Evolutionary conservation across 2,113 vertebrate species (phyloP).

Genomic region (Psephotus haematonotus): DNA sequence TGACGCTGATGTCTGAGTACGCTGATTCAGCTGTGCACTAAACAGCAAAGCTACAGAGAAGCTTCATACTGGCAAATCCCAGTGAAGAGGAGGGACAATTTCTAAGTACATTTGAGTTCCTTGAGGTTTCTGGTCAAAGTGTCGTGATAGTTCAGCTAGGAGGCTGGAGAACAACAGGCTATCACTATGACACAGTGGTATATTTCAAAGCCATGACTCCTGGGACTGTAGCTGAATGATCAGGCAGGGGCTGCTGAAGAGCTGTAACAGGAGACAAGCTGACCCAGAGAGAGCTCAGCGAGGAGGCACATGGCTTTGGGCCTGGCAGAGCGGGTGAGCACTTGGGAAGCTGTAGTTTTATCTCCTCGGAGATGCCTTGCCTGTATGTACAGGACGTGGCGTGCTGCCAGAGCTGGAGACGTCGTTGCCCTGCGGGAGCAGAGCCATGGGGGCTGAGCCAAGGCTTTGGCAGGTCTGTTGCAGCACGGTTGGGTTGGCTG

Average conservation of each 20-base stretch:
- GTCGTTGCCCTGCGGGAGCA: not conserved
- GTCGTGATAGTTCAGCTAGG: not conserved
- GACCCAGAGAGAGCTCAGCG: not conserved
- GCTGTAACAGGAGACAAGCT: not conserved
- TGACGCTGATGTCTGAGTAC: not conserved
- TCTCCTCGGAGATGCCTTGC: conserved; percentile 28
- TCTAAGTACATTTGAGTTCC: not conserved
- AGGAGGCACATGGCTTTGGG: not conserved
- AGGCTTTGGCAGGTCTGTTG: not conserved
- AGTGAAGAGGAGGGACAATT: not conserved
- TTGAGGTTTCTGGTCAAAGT: not conserved
- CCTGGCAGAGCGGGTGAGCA: conserved; percentile 8
- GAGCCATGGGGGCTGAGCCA: not conserved
- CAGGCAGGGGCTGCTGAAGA: conserved; percentile 60
- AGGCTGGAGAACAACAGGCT: not conserved
- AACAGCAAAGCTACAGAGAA: not conserved
- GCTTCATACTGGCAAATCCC: not conserved
- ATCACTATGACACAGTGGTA: not conserved
- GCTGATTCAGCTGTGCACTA: not conserved
- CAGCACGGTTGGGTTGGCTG: not conserved
- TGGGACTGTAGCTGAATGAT: not conserved
- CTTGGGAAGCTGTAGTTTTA: conserved; percentile 18
- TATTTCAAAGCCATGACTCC: not conserved
- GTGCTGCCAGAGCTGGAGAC: not conserved
- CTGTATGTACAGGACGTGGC: not conserved